Percentiles rank a stretch among this genome's conserved stretches.
Conservation (phyloP, 2,888 invertebrate genomes). For the Agrotis segetum region DNA sequence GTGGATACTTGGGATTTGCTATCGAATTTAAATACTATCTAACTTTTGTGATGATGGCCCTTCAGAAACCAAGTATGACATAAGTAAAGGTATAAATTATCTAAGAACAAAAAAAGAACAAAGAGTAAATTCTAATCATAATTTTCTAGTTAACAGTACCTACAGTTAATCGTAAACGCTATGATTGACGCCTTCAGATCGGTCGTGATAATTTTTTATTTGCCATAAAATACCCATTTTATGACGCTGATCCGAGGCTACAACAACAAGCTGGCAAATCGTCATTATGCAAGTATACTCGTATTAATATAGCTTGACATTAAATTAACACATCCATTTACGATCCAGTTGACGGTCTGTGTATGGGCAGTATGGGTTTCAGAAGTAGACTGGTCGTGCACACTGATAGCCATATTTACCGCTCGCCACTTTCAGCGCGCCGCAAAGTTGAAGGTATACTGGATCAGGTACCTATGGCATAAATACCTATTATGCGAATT, state of each 20-base stretch:
- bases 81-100: neutral
- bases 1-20: neutral
- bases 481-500: too few relatives aligned
- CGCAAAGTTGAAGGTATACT: too few relatives aligned
- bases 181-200: conserved; percentile 22
- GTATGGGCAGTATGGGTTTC: too few relatives aligned
- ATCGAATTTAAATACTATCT: neutral
- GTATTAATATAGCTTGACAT: conserved; percentile 20
- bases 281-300: conserved; percentile 41
- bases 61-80: neutral
- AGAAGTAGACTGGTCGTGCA: too few relatives aligned
- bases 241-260: conserved; percentile 25
- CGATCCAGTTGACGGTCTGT: too few relatives aligned
- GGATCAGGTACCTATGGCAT: too few relatives aligned
- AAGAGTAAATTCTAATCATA: neutral
- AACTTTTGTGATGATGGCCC: neutral
- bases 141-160: conserved; percentile 23
- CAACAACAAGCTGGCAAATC: conserved; percentile 35
- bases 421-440: too few relatives aligned
- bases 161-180: conserved; percentile 21
- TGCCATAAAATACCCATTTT: conserved; percentile 48
- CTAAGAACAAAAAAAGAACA: neutral
- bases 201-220: conserved; percentile 36
- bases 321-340: neutral
- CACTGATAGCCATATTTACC: too few relatives aligned